Evolutionary conservation across 1,140 invertebrate species (phyloP), one percentile per base, ranked within the genome.

Genomic region (Pygmarrhopalites habei): DNA sequence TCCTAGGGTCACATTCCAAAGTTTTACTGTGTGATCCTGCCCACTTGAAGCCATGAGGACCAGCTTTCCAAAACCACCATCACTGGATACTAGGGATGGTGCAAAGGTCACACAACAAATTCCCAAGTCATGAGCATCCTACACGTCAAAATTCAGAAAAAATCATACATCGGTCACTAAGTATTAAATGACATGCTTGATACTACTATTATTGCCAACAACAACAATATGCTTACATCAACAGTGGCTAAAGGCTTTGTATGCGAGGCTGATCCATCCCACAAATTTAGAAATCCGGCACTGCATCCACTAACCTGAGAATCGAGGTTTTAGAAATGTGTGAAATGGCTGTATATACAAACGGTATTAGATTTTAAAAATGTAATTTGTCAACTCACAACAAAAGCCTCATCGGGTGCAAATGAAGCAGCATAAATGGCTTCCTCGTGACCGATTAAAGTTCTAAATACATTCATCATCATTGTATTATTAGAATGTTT

Each of bases 41-140:
- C 66, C 66, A 17, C 62, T 47, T 5, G 66, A 65, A n/a, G 64
- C 71, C 68, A 70, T 70, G 10, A 71, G 47, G 39, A 65, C 68
- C 26, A 64, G 32, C 47, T 71, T 71, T 30, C 60, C 60, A 17
- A 66, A 41, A 2, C 66, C 66, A 3, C 70, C 69, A 57, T 70
- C 65, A 58, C 57, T 62, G 32, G 49, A 55, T 4, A 58, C 47
- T 14, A 67, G 47, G 10, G 64, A 66, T 35, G 73, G 68, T 4
- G 74, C 76, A 74, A 74, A 79, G 23, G 73, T 74, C n/a, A 68
- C 32, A 44, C 66, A 58, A 21, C 84, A 78, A 2, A 90, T 82
- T 10, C 87, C 32, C 87, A 57, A 89, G 75, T 90, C 88, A 73
- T 89, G 87, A 66, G 83, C 85, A 73, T 86, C 85, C n/a, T n/a